phyloP scores from a whole-genome alignment of 37 sponge, comb jelly and placozoan species.

The Beroe forskalii region DNA sequence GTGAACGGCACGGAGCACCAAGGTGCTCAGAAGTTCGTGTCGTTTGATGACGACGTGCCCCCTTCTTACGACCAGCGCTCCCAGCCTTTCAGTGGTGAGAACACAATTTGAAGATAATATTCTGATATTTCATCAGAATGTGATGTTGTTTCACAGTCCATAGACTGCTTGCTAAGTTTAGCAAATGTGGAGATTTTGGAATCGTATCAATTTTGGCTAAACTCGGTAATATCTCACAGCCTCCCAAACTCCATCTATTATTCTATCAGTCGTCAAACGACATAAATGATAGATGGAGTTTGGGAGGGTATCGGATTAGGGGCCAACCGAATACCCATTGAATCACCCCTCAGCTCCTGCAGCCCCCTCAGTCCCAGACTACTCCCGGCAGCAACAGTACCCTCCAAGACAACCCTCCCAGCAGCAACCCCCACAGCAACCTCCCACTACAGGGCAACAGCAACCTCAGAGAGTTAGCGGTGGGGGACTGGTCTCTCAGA shows the following conservation, averaged over 20 bases:
- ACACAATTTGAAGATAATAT: too few relatives aligned
- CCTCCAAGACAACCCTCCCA: background rate
- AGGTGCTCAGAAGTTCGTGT: constrained; percentile 48
- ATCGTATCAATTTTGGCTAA: too few relatives aligned
- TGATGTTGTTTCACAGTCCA: too few relatives aligned
- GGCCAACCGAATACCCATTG: background rate
- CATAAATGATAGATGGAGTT: too few relatives aligned
- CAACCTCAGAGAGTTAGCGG: background rate
- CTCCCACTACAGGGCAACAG: background rate
- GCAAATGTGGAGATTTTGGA: too few relatives aligned
- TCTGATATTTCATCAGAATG: too few relatives aligned
- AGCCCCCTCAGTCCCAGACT: background rate
- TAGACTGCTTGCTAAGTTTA: too few relatives aligned
- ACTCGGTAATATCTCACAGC: too few relatives aligned
- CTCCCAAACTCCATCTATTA: too few relatives aligned
- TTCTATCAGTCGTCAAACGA: too few relatives aligned
- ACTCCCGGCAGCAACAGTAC: background rate
- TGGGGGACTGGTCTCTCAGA: background rate
- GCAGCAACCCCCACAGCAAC: background rate
- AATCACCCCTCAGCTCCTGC: background rate
- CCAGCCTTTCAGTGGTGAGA: constrained; percentile 15
- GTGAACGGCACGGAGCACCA: constrained; percentile 6
- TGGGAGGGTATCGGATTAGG: too few relatives aligned
- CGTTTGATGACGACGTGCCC: constrained; percentile 41
- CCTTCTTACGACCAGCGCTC: background rate